Evolutionary conservation across 2,888 invertebrate species (phyloP), one percentile per base, ranked within the genome.

Genomic region (Morpho helenor): DNA sequence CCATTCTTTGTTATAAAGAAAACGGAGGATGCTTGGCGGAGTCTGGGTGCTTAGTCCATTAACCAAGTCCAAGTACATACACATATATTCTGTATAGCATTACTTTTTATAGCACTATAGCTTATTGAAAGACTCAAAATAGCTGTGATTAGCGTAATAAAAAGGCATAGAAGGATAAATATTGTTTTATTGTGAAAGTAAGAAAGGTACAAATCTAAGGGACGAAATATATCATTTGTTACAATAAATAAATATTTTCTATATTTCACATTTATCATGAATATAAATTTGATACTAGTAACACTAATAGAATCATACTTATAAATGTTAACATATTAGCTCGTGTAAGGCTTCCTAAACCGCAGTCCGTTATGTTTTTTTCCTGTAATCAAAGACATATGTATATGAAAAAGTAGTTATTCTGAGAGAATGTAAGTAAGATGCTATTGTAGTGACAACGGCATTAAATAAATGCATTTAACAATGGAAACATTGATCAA

Each of bases 111-210:
- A 16, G 16, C 16, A 16, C 16, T 16, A 16, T 16, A 16, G 16
- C 2, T 16, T 16, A 16, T 16, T 16, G n/a, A n/a, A n/a, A n/a
- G n/a, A n/a, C 31, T 31, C 31, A 5, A 31, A 31, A 31, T 0
- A 31, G 31, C 31, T 31, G 3, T 31, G 5, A 5, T 31, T 5
- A 31, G 3, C 31, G 31, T 31, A 10, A 47, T 41, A 54, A 16
- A 54, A 48, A 7, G 23, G 40, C 41, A n/a, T n/a, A 8, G 23
- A 74, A 74, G 68, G 66, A 75, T 83, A 84, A 86, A 86, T 80
- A 82, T 82, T 87, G 1, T 85, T 84, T 87, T 84, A 87, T 82
- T 87, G 75, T 72, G 70, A 81, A 80, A 80, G 72, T 87, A 85
- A 84, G 84, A 85, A 87, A 85, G 77, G 80, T 87, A 87, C 74